Conservation (phyloP, 2,888 invertebrate species). For the Dione vanillae region DNA sequence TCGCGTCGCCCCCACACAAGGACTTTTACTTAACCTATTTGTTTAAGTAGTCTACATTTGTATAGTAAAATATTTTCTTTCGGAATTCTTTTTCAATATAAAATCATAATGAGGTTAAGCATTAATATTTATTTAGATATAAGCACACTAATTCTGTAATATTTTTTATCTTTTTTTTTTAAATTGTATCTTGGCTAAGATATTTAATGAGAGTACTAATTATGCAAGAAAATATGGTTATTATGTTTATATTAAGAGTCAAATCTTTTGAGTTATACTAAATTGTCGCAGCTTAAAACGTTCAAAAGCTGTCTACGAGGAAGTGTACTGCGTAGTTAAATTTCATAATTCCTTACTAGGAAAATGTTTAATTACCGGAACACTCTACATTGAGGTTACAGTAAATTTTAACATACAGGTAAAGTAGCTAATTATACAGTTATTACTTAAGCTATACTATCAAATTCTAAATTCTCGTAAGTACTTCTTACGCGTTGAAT, state of each 20-base stretch:
- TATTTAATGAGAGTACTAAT: neutral
- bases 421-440: neutral
- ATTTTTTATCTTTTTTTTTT: neutral
- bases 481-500: slow-evolving; percentile 1
- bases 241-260: neutral
- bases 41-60: neutral
- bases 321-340: slow-evolving; percentile 2
- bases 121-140: neutral
- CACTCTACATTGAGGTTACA: slow-evolving; percentile 1
- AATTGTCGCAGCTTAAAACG: too few species aligned
- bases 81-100: neutral
- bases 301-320: neutral
- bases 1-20: slow-evolving; percentile 15
- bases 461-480: neutral
- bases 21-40: slow-evolving; percentile 21
- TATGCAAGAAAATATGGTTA: neutral
- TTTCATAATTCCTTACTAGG: slow-evolving; percentile 9
- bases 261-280: neutral
- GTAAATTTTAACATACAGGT: neutral
- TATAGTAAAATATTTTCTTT: slow-evolving; percentile 5
- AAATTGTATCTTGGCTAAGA: neutral
- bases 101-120: neutral
- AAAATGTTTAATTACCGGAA: slow-evolving; percentile 13
- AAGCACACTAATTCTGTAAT: neutral
- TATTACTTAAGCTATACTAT: neutral